A percentile compares a stretch with the other conserved stretches of the same genome.
Conservation (phyloP, 2,113 vertebrate species). For the Pomatorhinus ruficollis region DNA sequence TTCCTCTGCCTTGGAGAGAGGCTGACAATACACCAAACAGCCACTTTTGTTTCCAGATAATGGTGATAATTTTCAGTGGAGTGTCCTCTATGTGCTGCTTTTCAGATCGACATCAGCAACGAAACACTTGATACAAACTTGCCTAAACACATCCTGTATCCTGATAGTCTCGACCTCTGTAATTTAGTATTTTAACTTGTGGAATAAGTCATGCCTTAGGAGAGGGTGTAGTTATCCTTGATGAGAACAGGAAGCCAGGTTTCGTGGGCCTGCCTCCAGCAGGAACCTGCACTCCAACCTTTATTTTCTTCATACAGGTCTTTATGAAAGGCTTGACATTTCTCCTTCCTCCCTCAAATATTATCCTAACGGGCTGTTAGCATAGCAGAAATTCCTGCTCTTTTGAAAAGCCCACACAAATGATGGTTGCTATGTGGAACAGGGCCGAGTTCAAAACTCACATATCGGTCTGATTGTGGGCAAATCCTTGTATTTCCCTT, state of each 20-base stretch:
- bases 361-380: neutral
- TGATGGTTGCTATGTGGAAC: neutral
- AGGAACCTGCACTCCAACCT: neutral
- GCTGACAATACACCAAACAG: neutral
- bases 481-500: neutral
- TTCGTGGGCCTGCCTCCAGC: neutral
- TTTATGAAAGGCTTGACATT: neutral
- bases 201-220: neutral
- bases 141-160: neutral
- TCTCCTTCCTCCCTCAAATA: neutral
- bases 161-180: neutral
- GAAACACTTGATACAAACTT: neutral
- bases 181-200: neutral
- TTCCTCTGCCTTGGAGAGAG: neutral
- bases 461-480: neutral
- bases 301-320: neutral
- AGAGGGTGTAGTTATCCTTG: neutral
- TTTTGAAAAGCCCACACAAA: neutral
- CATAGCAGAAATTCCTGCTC: neutral
- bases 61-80: neutral
- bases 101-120: neutral
- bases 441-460: neutral
- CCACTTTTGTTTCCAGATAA: neutral
- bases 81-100: accelerated
- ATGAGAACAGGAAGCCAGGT: neutral